Evolutionary conservation across 2,797 vertebrate genomes (phyloP).

Genomic region (Fringilla coelebs): DNA sequence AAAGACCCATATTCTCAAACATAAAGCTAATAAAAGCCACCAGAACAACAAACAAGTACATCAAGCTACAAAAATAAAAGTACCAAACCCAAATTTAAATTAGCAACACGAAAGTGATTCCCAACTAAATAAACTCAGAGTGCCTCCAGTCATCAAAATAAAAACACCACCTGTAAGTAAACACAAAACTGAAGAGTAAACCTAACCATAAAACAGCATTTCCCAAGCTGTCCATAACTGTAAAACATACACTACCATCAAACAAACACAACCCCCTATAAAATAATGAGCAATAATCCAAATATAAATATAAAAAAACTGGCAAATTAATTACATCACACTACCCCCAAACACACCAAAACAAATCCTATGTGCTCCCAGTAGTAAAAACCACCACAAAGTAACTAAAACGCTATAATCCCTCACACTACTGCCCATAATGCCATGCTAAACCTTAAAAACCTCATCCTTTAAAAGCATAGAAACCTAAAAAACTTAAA

Average conservation of each 20-base stretch:
- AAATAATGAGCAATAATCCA: neutral
- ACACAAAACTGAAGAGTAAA: neutral
- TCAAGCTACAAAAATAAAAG: neutral
- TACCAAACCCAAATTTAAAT: neutral
- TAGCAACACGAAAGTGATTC: neutral
- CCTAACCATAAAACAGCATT: neutral
- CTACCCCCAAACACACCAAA: neutral
- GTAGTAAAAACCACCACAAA: neutral
- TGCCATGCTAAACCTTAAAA: neutral
- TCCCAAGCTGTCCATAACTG: neutral
- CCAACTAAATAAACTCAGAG: neutral
- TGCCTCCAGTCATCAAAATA: neutral
- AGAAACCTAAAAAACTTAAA: neutral
- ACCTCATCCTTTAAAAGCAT: neutral
- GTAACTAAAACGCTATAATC: neutral
- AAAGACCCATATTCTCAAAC: neutral
- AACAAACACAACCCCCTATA: neutral
- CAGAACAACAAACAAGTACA: neutral
- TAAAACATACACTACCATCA: neutral
- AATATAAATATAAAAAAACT: neutral
- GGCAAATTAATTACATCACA: neutral
- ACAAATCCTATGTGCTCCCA: neutral
- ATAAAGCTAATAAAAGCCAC: neutral
- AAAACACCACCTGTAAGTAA: neutral
- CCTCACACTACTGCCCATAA: neutral